These are phyloP conservation scores for Drosophila incognita DNA, from an alignment of 2,888 invertebrate genomes.

Conservation along the genomic window DNA sequence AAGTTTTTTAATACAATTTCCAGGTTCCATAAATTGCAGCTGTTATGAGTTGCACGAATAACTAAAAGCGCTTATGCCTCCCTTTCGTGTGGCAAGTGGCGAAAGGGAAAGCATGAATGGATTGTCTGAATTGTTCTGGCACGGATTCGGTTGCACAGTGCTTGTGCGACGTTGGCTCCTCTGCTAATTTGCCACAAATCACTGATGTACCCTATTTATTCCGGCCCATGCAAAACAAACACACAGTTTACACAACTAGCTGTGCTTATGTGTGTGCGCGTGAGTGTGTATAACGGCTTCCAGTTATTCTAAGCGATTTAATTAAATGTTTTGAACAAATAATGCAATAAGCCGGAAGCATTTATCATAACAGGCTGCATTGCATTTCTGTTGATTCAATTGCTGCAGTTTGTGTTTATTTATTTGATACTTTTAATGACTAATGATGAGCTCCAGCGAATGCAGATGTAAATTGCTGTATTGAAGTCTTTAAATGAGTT, in stretches of 20 bases:
- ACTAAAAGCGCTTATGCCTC: slow-evolving; percentile 3
- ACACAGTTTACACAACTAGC: background rate
- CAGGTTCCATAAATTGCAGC: slow-evolving; percentile 1
- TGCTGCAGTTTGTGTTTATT: slow-evolving; percentile 29
- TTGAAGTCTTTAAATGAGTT: slow-evolving; percentile 31
- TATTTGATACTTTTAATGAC: slow-evolving; percentile 45
- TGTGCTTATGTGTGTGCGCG: background rate
- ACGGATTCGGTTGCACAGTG: slow-evolving; percentile 3
- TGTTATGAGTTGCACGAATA: background rate
- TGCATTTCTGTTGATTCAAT: slow-evolving; percentile 18
- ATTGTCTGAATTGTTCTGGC: slow-evolving; percentile 7
- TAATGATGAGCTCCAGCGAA: slow-evolving; percentile 35
- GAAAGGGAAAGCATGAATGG: background rate
- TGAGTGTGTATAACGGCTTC: background rate
- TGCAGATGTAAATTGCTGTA: slow-evolving; percentile 19
- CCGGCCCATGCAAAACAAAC: slow-evolving; percentile 13
- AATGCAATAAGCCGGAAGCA: slow-evolving; percentile 16
- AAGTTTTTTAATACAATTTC: background rate
- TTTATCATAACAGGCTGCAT: slow-evolving; percentile 28
- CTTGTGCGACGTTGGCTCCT: slow-evolving; percentile 11
- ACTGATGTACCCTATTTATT: slow-evolving; percentile 17
- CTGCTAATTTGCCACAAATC: slow-evolving; percentile 36
- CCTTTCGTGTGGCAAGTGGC: slow-evolving; percentile 1
- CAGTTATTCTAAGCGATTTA: slow-evolving; percentile 1
- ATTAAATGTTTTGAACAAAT: slow-evolving; percentile 32